Conservation (phyloP, 2,797 vertebrate species). For the Darevskia nairensis region DNA sequence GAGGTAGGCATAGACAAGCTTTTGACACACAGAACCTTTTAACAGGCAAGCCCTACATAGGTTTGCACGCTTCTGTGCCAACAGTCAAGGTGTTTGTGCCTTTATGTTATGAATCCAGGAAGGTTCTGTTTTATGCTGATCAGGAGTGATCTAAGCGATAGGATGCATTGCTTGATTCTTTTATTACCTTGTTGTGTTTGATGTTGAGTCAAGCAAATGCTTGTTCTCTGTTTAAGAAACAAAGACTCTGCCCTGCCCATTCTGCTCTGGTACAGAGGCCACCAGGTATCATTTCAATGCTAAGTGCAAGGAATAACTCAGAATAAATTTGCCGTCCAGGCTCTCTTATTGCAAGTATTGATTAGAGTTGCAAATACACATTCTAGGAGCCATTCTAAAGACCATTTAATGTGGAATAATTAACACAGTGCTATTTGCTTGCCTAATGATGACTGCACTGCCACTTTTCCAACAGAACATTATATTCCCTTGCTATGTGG, state of each 20-base stretch:
- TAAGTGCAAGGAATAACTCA: not conserved
- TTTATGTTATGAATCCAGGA: not conserved
- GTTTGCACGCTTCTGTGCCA: not conserved
- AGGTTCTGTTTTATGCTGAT: constrained; percentile 3
- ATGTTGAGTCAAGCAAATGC: not conserved
- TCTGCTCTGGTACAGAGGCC: not conserved
- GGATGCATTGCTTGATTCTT: not conserved
- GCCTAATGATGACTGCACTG: not conserved
- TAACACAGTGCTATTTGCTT: not conserved
- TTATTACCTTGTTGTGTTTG: constrained; percentile 10
- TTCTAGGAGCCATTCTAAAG: not conserved
- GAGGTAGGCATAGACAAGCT: not conserved
- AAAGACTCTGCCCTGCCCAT: not conserved
- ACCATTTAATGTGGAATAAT: not conserved
- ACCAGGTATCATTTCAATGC: not conserved
- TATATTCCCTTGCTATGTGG: not conserved
- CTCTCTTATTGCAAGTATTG: not conserved
- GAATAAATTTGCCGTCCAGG: not conserved
- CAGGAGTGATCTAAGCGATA: constrained; percentile 18
- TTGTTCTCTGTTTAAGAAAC: constrained; percentile 11
- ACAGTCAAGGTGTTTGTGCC: not conserved
- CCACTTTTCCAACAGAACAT: not conserved
- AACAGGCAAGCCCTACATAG: too few relatives aligned
- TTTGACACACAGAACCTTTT: not conserved
- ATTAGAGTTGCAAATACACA: not conserved